Percentiles rank a stretch among this genome's conserved stretches.
phyloP scores from a whole-genome alignment of 30 jellyfish, hydroid and myxozoan genomes.

The Phacellophora camtschatica region DNA sequence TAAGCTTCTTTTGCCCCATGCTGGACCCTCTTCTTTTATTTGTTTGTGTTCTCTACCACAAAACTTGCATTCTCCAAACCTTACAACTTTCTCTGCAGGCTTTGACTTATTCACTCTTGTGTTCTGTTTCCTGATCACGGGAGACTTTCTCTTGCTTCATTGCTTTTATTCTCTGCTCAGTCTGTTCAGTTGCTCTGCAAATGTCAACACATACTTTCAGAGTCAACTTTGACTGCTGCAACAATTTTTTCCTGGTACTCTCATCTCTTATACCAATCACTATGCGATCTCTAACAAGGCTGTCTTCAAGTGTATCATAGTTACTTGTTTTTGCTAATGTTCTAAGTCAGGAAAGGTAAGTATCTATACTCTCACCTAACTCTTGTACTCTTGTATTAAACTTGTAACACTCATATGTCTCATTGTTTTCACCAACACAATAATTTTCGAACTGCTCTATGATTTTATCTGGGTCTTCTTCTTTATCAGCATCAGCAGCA shows the following conservation, averaged over 20 bases:
- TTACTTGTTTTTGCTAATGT: background rate
- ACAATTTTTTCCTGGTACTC: background rate
- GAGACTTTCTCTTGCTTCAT: background rate
- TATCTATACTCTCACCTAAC: background rate
- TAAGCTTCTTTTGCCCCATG: background rate
- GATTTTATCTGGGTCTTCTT: background rate
- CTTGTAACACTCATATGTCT: slow-evolving; percentile 27
- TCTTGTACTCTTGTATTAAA: slow-evolving; percentile 5
- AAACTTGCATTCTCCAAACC: background rate
- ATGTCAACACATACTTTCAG: background rate
- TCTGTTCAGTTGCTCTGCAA: background rate
- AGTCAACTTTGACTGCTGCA: background rate
- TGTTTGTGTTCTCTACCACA: background rate
- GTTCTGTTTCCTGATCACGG: background rate
- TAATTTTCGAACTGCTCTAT: slow-evolving; percentile 10
- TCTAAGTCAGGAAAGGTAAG: background rate
- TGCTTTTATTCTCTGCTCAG: background rate
- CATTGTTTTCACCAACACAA: slow-evolving; percentile 23
- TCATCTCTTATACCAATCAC: background rate
- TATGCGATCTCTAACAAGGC: background rate
- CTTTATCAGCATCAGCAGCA: too few relatives aligned
- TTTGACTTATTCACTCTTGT: background rate
- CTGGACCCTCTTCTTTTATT: background rate
- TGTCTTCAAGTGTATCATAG: background rate
- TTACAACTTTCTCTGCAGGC: background rate